Evolutionary conservation across 2,888 invertebrate genomes (phyloP).

Genomic region (Pimpla rufipes): DNA sequence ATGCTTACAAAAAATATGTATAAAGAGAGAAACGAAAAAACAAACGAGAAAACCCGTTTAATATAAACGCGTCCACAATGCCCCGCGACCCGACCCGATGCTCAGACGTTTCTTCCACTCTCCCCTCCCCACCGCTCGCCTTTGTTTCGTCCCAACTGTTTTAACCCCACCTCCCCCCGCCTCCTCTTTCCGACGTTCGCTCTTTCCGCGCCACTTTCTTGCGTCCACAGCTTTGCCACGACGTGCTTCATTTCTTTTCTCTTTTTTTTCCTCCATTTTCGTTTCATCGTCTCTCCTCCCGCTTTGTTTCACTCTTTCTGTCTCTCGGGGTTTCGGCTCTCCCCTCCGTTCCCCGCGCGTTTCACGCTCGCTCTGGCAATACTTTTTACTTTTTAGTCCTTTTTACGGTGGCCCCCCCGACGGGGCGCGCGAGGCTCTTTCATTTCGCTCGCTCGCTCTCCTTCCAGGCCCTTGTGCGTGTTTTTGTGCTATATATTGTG

Average conservation of each 20-base stretch:
- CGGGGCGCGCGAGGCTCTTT: constrained; percentile 63
- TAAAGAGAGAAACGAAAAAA: background rate
- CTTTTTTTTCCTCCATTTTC: constrained; percentile 57
- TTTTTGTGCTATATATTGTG: constrained; percentile 61
- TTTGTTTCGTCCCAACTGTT: constrained; percentile 83
- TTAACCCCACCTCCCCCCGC: constrained; percentile 70
- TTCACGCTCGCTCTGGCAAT: constrained; percentile 66
- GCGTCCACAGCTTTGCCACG: constrained; percentile 52
- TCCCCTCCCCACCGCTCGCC: constrained; percentile 67
- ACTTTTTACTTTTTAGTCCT: constrained; percentile 58
- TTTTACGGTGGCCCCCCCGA: constrained; percentile 50
- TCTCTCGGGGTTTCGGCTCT: constrained; percentile 57
- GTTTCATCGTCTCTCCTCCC: constrained; percentile 5
- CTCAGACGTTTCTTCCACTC: constrained; percentile 80
- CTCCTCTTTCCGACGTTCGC: constrained; percentile 42
- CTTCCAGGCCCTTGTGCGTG: constrained; percentile 50
- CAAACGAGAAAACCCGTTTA: constrained; percentile 76
- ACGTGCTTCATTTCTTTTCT: constrained; percentile 62
- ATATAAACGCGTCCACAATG: constrained; percentile 77
- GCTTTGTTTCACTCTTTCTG: constrained; percentile 60
- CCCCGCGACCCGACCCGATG: constrained; percentile 75
- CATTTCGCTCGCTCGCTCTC: constrained; percentile 1
- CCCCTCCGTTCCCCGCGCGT: constrained; percentile 41
- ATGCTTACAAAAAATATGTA: constrained; percentile 71
- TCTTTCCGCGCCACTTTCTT: constrained; percentile 47